Base-by-base conservation (phyloP, 2,888 invertebrate species). In the Uloborus plumipes region DNA sequence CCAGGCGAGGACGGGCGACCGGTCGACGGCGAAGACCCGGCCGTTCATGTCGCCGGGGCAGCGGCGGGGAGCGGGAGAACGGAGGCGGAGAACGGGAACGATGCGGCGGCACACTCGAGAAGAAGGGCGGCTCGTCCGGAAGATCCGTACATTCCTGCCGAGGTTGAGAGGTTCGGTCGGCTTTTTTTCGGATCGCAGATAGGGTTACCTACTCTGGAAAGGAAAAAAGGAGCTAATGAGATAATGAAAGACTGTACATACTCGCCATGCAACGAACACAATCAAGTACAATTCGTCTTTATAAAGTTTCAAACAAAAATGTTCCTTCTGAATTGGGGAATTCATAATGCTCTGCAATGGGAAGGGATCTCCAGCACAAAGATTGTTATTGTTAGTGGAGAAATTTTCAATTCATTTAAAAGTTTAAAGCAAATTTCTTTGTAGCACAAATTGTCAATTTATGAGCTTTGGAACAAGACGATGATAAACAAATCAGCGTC, bases 1-100 rank as follows among this genome's bases (percentile, higher is more conserved):
- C 80, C 81, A 82, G 50, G 81, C 80, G 69, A 76, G 75, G 14
- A 75, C 75, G 50, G 81, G 81, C 66, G 81, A 72, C 59, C 80
- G 80, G 67, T 80, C 70, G 64, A 75, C 74, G 81, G 81, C 71
- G 66, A 76, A 82, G 51, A 76, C 75, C 51, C 81, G 81, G 49
- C 81, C 76, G 81, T 82, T 82, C 81, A 82, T 82, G 72, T 72
- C 64, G 55, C 71, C 53, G 59, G 53, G 6, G 11, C 49, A 7
- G 2, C 18, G 58, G 62, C 55, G 65, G 72, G 7, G 11, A 39
- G 1, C 39, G 39, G 39, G 9, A 39, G 9, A 39, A 39, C 26
- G 72, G 61, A 13, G 18, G 61, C 20, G 18, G 55, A 55, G 55
- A 55, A 20, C n/a, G 16, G 62, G 14, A 20, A 20, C 14, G 62